A percentile compares a stretch with the other conserved stretches of the same genome.
Conservation (phyloP, 1,140 invertebrate genomes). For the Nasonia vitripennis region DNA sequence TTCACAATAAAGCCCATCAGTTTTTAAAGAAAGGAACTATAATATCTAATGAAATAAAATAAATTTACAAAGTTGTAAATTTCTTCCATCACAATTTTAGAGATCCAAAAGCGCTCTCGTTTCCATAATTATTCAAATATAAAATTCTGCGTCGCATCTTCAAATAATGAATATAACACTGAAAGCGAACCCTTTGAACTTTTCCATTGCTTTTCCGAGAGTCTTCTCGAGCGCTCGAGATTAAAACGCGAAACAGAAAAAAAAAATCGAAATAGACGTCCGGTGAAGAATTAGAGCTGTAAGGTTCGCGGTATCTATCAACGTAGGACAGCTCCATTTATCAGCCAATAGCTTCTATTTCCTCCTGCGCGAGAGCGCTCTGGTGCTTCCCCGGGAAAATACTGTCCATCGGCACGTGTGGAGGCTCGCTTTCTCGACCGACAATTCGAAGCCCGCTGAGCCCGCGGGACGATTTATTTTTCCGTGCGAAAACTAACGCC, state of each 20-base stretch:
- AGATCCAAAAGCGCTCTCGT: too few species aligned
- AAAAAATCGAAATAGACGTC: slow-evolving; percentile 58
- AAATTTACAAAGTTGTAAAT: too few species aligned
- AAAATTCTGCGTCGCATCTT: too few species aligned
- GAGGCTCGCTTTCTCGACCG: neutral
- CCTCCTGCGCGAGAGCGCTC: slow-evolving; percentile 31
- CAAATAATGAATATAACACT: neutral
- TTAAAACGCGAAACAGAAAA: slow-evolving; percentile 12
- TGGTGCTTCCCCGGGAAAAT: slow-evolving; percentile 47
- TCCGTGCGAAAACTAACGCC: slow-evolving; percentile 62
- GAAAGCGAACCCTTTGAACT: neutral
- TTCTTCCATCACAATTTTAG: too few species aligned
- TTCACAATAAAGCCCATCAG: too few species aligned
- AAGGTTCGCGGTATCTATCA: slow-evolving; percentile 67
- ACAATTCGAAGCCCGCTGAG: slow-evolving; percentile 31
- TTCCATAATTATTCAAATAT: too few species aligned
- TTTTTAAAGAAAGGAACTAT: too few species aligned
- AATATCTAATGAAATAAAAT: too few species aligned
- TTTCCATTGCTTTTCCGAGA: slow-evolving; percentile 5
- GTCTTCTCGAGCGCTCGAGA: slow-evolving; percentile 25
- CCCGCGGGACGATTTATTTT: slow-evolving; percentile 63
- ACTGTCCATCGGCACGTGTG: slow-evolving; percentile 47
- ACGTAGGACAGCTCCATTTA: slow-evolving; percentile 64
- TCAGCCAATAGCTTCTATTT: slow-evolving; percentile 60
- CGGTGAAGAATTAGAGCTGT: slow-evolving; percentile 65